These are phyloP conservation scores for Mechanitis messenoides DNA, from an alignment of 2,888 invertebrate species.

Conservation along the genomic window DNA sequence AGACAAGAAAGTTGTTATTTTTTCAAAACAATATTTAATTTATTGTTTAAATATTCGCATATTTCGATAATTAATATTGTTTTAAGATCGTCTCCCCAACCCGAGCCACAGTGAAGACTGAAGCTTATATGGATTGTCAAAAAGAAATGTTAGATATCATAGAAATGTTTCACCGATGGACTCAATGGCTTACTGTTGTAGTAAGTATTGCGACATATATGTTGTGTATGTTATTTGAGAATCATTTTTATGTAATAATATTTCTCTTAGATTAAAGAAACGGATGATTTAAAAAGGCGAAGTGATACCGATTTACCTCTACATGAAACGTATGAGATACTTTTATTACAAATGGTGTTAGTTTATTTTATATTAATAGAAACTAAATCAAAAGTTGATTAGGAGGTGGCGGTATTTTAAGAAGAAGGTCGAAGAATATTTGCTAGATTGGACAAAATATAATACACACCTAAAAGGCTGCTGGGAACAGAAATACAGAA, in stretches of 20 bases:
- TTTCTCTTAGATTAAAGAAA: slow-evolving; percentile 51
- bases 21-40: neutral
- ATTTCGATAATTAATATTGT: neutral
- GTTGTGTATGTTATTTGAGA: too few relatives aligned
- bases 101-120: slow-evolving; percentile 47
- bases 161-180: slow-evolving; percentile 62
- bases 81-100: slow-evolving; percentile 56
- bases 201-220: slow-evolving; percentile 38
- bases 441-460: slow-evolving; percentile 57
- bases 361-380: neutral
- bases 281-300: slow-evolving; percentile 37
- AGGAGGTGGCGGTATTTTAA: slow-evolving; percentile 59
- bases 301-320: slow-evolving; percentile 31
- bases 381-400: neutral
- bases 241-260: neutral
- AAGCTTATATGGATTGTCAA: slow-evolving; percentile 49
- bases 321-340: slow-evolving; percentile 41
- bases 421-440: slow-evolving; percentile 46
- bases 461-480: slow-evolving; percentile 50
- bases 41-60: neutral
- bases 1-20: slow-evolving; percentile 50
- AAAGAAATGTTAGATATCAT: slow-evolving; percentile 57
- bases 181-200: slow-evolving; percentile 56
- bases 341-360: neutral
- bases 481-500: slow-evolving; percentile 56